Base-by-base conservation (phyloP, 2,113 vertebrate genomes). In the Cinclus mexicanus region DNA sequence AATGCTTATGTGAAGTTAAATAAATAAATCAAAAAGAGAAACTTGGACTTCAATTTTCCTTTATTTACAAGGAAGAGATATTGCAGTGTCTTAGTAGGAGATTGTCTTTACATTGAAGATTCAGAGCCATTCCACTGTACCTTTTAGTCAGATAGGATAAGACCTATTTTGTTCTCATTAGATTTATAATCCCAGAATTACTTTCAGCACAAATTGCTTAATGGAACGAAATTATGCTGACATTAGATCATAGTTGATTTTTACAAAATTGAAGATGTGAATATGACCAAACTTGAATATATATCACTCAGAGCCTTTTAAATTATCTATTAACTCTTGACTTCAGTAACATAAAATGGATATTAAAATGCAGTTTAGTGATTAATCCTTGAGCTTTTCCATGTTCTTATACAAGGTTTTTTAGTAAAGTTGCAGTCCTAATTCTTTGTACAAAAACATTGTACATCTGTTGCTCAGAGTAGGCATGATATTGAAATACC, bases 271-370 rank as follows among this genome's bases (percentile, higher is more conserved):
- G 78, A 79, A 94, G 59, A 72, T 35, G 35, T 77, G 79, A 67
- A 28, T 83, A 64, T 77, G 83, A 75, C 68, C 64, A 74, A 89
- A 83, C 25, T n/a, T 82, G 35, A 78, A 60, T 93, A 67, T 70
- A 39, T 83, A 81, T 95, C 72, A 90, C 69, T 87, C 20, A 33
- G 52, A 86, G 20, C 4, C 76, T 90, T 95, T 93, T 49, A 90
- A 92, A 89, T 94, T 64, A 75, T 88, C 88, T 78, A 35, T 92
- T 96, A 92, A 93, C 72, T 83, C 69, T 71, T 92, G 88, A 60
- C 88, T 93, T 94, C 79, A 92, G 56, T 84, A 83, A 64, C 55
- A 65, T 71, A 46, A 84, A 75, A 39, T 0, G 1, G 74, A 53
- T 94, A 78, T 86, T 86, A 87, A 87, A 84, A 75, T 89, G 61